These are phyloP conservation scores for Acipenser transmontanus DNA, from an alignment of 2,797 vertebrate genomes.

Conservation along the genomic window DNA sequence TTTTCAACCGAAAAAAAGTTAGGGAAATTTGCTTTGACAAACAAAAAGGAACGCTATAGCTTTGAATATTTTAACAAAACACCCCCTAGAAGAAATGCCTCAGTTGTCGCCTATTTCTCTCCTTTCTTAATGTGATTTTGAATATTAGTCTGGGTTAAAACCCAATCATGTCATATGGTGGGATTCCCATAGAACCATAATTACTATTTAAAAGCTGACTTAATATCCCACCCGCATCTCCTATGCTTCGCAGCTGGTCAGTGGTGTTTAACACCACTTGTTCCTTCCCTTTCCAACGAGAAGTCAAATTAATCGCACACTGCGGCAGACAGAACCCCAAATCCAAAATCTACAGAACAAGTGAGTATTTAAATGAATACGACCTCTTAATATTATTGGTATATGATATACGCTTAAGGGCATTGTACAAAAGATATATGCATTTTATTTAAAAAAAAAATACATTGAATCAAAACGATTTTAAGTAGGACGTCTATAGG, in stretches of 20 bases:
- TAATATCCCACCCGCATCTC: conserved; percentile 89
- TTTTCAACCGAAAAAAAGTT: conserved; percentile 80
- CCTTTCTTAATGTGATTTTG: conserved; percentile 66
- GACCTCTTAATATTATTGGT: too few species aligned
- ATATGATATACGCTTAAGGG: too few species aligned
- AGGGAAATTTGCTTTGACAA: conserved; percentile 58
- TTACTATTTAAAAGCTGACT: conserved; percentile 79
- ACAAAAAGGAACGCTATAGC: conserved; percentile 63
- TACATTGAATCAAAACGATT: too few species aligned
- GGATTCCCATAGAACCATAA: conserved; percentile 89
- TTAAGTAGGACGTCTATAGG: too few species aligned
- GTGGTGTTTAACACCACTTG: conserved; percentile 34
- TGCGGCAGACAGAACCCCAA: background rate
- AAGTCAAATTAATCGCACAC: conserved; percentile 11
- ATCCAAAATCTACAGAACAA: too few species aligned
- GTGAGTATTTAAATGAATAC: too few species aligned
- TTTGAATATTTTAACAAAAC: conserved; percentile 75
- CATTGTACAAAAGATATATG: too few species aligned
- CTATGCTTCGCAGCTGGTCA: conserved; percentile 74
- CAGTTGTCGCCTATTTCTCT: conserved; percentile 53
- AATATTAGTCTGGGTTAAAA: conserved; percentile 74
- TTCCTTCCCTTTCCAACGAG: conserved; percentile 41
- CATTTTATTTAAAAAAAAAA: too few species aligned
- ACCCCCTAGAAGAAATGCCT: conserved; percentile 61
- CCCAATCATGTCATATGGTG: conserved; percentile 88